Evolutionary conservation across 2,888 invertebrate species (phyloP).

Genomic region (Nomada flava): DNA sequence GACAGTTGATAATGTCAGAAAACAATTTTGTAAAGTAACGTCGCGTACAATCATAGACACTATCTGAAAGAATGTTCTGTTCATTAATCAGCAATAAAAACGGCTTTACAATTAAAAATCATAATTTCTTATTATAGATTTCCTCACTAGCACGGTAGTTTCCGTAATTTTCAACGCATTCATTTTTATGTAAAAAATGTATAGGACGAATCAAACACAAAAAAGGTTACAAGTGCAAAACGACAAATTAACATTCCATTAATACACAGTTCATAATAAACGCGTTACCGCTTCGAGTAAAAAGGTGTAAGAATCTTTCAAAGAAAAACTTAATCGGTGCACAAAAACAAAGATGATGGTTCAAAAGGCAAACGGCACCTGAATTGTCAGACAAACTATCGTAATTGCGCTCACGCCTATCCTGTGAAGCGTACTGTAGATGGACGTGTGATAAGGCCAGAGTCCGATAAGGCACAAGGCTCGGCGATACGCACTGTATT

Average conservation of each 20-base stretch:
- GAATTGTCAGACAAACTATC: not conserved
- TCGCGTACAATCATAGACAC: not conserved
- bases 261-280: not conserved
- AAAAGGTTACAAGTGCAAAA: too few relatives aligned
- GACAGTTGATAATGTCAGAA: not conserved
- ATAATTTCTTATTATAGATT: too few relatives aligned
- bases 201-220: too few relatives aligned
- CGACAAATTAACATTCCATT: too few relatives aligned
- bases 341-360: not conserved
- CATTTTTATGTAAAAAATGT: too few relatives aligned
- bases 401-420: not conserved
- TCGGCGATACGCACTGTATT: not conserved
- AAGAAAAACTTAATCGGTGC: too few relatives aligned
- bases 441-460: not conserved
- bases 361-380: not conserved
- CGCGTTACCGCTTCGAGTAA: too few relatives aligned
- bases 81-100: too few relatives aligned
- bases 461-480: not conserved
- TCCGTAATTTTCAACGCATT: too few relatives aligned
- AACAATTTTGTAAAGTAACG: not conserved
- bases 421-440: not conserved
- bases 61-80: not conserved
- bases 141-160: too few relatives aligned
- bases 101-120: too few relatives aligned
- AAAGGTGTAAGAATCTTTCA: too few relatives aligned